Evolutionary conservation across 2,888 invertebrate species (phyloP), one percentile per base, ranked within the genome.

Genomic region (Athripsodes cinereus): DNA sequence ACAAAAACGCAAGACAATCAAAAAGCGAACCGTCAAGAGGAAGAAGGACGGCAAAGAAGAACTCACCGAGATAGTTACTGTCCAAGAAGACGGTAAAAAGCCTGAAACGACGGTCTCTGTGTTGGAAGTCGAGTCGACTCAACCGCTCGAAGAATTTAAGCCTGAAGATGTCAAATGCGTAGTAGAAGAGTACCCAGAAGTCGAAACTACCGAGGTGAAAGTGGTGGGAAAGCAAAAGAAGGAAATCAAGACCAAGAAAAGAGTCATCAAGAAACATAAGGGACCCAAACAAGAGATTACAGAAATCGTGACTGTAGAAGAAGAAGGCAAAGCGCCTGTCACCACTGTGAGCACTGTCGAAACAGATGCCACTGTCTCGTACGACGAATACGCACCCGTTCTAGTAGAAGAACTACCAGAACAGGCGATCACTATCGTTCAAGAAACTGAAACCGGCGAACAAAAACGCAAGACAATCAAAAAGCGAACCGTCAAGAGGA

Each of bases 381-480:
- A 66, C 53, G 65, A 65, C 34, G 65, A 20, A 69, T 68, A 6
- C 67, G 21, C 20, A 20, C 20, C 11, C 6, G 47, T 20, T 3
- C 2, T 16, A 5, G 19, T 21, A 5, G 47, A 47, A 20, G 74
- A 75, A 34, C 56, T 69, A 44, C 64, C 62, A 31, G 75, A 71
- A 66, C 70, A 72, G 57, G 69, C 73, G 0, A 70, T 71, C 26
- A 49, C 46, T 1, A 72, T 73, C 1, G 73, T 75, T 65, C 71
- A 74, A 11, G 68, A 70, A 2, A 74, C 74, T 0, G 16, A 57
- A 44, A 22, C 48, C 22, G 66, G 67, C 60, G 35, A 56, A 51
- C 71, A 74, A 0, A 71, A 74, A 72, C 74, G 72, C 61, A 69
- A 65, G 52, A 67, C 66, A 11, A 65, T 66, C 16, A 71, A 65